These are phyloP conservation scores for Nomada goodeniana DNA, from an alignment of 2,888 invertebrate genomes.

Conservation along the genomic window DNA sequence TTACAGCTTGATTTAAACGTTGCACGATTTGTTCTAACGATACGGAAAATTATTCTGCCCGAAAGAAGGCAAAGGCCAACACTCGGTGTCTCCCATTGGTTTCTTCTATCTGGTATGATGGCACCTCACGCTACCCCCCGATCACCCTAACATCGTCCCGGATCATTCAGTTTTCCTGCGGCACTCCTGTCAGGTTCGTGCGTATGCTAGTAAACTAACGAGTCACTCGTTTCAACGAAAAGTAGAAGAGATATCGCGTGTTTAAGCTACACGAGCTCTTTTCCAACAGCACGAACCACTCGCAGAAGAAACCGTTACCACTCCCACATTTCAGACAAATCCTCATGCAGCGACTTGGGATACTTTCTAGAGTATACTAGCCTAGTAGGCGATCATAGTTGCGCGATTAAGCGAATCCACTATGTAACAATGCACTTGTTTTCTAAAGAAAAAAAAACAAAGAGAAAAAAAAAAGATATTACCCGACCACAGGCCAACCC, in stretches of 20 bases:
- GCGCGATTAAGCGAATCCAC: slow-evolving; percentile 19
- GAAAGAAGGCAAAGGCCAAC: slow-evolving; percentile 72
- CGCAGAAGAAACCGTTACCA: slow-evolving; percentile 67
- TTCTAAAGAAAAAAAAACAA: slow-evolving; percentile 9
- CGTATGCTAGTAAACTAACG: slow-evolving; percentile 52
- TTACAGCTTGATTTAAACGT: not conserved
- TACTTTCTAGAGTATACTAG: slow-evolving; percentile 23
- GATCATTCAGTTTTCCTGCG: slow-evolving; percentile 64
- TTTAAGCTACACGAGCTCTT: slow-evolving; percentile 27
- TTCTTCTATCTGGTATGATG: slow-evolving; percentile 84
- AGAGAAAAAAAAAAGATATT: slow-evolving; percentile 3
- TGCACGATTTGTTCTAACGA: not conserved
- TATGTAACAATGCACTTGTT: slow-evolving; percentile 16
- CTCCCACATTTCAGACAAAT: slow-evolving; percentile 65
- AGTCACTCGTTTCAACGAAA: slow-evolving; percentile 52
- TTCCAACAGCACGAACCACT: slow-evolving; percentile 66
- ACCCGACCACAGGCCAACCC: slow-evolving; percentile 54
- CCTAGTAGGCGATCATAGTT: slow-evolving; percentile 30
- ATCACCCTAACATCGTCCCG: slow-evolving; percentile 67
- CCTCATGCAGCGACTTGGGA: slow-evolving; percentile 68
- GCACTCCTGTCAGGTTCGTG: slow-evolving; percentile 73
- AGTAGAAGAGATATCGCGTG: slow-evolving; percentile 24
- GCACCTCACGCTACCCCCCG: slow-evolving; percentile 83
- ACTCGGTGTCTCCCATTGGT: slow-evolving; percentile 81
- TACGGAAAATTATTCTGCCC: not conserved